Evolutionary conservation across 1,140 invertebrate genomes (phyloP).

Genomic region (Elymnias hypermnestra): DNA sequence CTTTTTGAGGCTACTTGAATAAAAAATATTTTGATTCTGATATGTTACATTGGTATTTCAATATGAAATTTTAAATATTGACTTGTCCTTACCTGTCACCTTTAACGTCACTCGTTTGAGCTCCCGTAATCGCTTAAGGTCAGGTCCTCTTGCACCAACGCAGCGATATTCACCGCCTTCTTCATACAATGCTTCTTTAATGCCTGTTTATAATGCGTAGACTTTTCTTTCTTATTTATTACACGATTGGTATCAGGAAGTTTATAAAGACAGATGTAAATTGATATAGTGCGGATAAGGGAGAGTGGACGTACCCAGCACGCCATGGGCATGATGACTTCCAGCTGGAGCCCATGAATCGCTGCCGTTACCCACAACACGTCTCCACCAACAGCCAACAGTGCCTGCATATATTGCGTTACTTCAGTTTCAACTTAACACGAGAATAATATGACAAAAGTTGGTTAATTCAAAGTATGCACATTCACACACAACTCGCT

Average conservation of each 20-base stretch:
- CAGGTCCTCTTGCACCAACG: constrained; percentile 50
- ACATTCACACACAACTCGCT: not conserved
- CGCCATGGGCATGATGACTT: constrained; percentile 60
- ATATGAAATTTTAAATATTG: no score
- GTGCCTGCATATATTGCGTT: constrained; percentile 35
- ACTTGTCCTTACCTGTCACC: constrained; percentile 57
- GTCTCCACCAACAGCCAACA: constrained; percentile 66
- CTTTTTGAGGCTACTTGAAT: no score
- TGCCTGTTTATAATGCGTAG: constrained; percentile 48
- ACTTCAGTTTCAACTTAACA: no score
- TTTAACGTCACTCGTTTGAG: constrained; percentile 57
- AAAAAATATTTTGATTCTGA: no score
- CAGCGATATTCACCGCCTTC: constrained; percentile 66
- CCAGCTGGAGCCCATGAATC: constrained; percentile 59
- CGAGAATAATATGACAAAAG: no score
- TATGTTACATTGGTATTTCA: no score
- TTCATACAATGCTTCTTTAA: constrained; percentile 61
- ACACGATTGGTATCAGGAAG: no score
- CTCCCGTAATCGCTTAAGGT: constrained; percentile 46
- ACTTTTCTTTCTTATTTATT: no score
- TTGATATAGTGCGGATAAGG: no score
- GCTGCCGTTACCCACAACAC: constrained; percentile 51
- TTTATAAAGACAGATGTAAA: no score
- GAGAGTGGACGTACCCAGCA: constrained; percentile 53
- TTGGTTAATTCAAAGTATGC: no score